Base-by-base conservation (phyloP, 1,140 invertebrate genomes). In the Bombus pascuorum region DNA sequence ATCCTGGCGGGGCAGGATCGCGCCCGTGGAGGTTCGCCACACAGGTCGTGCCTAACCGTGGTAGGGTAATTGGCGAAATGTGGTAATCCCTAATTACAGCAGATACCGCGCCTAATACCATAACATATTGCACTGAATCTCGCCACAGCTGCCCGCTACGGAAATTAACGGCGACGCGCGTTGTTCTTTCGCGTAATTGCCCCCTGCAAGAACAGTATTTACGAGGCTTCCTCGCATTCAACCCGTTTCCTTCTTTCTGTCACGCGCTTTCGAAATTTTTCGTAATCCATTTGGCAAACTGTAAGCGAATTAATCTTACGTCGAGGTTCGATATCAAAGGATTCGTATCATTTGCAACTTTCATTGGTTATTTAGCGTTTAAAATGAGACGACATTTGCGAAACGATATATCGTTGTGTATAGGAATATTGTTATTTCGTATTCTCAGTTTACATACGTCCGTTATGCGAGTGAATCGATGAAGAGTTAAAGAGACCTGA, bases 31-130 rank as follows among this genome's bases (percentile, higher is more conserved):
- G 88, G 86, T 86, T 91, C 88, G 91, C 92, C 92, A 92, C 92
- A 92, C 92, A 91, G 89, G 92, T 92, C 89, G 91, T 88, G 87
- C 81, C 89, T 91, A 91, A 90, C 88, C 88, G 81, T 81, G 66
- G 80, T 74, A 77, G 77, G 87, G 88, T 93, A 93, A 93, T 92
- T 92, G 93, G 88, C 85, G 82, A 90, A 90, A 90, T 85, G 86
- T 88, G 87, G 89, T 90, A 88, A 91, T 90, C 47, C 76, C 80
- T 90, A 90, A 90, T 90, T 90, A 90, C 80, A 66, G n/a, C 44
- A 83, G 80, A 89, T 86, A 83, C 87, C 80, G 86, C 81, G 80
- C 73, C 85, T 89, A 91, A 90, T 91, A 82, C 62, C 85, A 72
- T 81, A 82, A 90, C 89, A 81, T 84, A 86, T 81, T 78, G 57